phyloP scores from a whole-genome alignment of 2,797 vertebrate genomes.

The Pyrocephalus nanus region DNA sequence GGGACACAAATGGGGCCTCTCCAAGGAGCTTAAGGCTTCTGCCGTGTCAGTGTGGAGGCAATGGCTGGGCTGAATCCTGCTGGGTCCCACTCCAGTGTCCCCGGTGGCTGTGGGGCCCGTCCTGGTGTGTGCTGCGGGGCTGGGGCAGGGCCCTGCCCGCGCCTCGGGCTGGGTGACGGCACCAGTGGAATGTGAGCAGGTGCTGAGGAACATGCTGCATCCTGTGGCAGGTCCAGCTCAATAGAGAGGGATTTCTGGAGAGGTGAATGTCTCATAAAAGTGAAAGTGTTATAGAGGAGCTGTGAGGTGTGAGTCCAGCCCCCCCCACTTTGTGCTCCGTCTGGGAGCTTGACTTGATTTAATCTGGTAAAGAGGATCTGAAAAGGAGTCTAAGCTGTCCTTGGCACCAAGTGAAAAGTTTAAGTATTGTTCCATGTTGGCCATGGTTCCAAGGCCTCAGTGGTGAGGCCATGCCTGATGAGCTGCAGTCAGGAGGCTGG shows the following conservation, averaged over 20 bases:
- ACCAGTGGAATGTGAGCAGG: neutral
- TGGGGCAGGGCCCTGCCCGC: no score
- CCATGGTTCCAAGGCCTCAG: accelerated
- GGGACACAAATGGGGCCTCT: neutral
- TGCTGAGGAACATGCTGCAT: neutral
- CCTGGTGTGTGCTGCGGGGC: neutral
- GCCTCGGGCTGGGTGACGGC: no score
- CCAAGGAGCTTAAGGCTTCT: neutral
- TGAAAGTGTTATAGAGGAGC: neutral
- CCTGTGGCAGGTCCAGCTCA: neutral
- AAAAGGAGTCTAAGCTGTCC: neutral
- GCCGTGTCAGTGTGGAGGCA: neutral
- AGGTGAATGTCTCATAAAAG: neutral
- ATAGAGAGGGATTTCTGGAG: accelerated
- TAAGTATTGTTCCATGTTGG: accelerated
- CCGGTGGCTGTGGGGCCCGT: neutral
- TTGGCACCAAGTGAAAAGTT: neutral
- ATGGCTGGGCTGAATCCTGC: neutral
- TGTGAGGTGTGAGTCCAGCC: neutral
- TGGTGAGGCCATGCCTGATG: accelerated
- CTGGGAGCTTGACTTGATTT: neutral
- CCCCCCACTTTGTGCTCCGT: accelerated
- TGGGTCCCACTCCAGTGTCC: neutral
- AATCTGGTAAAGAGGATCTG: no score
- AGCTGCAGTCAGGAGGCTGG: neutral